Base-by-base conservation (phyloP, 2,797 vertebrate species). In the Microctenopoma lineatum region DNA sequence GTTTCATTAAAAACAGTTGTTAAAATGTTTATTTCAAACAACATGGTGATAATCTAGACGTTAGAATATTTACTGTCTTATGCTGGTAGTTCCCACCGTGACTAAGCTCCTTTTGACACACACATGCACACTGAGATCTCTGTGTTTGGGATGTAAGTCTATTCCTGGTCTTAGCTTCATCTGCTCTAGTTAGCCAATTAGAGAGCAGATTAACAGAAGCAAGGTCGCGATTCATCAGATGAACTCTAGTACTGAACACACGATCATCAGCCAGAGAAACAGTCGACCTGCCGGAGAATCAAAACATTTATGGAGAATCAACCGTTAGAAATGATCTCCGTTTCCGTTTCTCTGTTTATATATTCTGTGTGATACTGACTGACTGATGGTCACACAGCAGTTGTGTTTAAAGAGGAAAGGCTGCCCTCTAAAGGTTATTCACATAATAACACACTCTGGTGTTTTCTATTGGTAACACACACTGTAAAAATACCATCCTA, bases 101-200 rank as follows among this genome's bases (percentile, higher is more conserved):
- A 47, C 10, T 45, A n/a, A 34, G 38, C 46, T 44, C 63, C 41
- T 46, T 18, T 44, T 9, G 13, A 66, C 18, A 55, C 42, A 0
- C n/a, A 38, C 61, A 45, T 15, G 5, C 7, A 47, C 21, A 18
- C 38, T 21, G 7, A 51, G 7, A 38, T 50, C 15, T 38, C 3
- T 18, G 1, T 59, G 39, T 50, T 1, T 11, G n/a, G 29, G 61
- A 41, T 52, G 45, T 38, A 52, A 58, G 47, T 48, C 79, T 76
- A 73, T 83, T 84, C 70, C 39, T 69, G 77, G 57, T 61, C 0
- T 79, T 38, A 68, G 71, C 78, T 65, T 60, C 51, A 70, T 70
- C 66, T 77, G 66, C 18, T 78, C 69, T n/a, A 54, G 25, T 86
- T 81, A 82, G 67, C 80, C 77, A 77, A 88, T 86, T 84, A 84